Base-by-base conservation (phyloP, 2,113 vertebrate species). In the Indicator maculatus region DNA sequence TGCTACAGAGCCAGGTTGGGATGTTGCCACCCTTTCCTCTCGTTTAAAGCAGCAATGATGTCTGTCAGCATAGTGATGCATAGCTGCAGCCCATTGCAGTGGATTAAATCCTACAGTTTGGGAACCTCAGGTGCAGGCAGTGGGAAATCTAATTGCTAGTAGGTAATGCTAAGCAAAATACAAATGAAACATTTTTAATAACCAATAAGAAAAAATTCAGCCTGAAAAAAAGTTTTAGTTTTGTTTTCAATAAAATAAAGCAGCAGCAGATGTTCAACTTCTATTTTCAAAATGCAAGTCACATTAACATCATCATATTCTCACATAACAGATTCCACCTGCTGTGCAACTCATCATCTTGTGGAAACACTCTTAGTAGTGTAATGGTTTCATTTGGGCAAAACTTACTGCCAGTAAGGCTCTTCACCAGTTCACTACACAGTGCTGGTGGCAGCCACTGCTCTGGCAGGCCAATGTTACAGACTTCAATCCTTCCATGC, bases 361-460 rank as follows among this genome's bases (percentile, higher is more conserved):
- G 86, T 30, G 93, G 96, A 82, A 83, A 98, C 16, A 41, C 83
- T 53, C 98, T 97, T 36, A 97, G 92, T 72, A 97, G 80, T 0
- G 93, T 63, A 2, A 97, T 94, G 1, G 89, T 96, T 70, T 98
- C 96, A 0, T 94, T 93, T 4, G 98, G 98, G 89, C 98, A 99
- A 95, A 99, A 99, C 69, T 97, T 98, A 81, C 96, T 98, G 31
- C 99, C 99, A 12, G 95, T 96, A 88, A 99, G 93, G 72, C 82
- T 53, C 41, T 91, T 88, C 36, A 91, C 90, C 73, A 99, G 96
- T 86, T 98, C 97, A 6, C 87, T 63, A 90, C 94, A 93, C 75
- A 98, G 91, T 33, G 85, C 92, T 18, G 23, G 33, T 1, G 98
- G 98, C 31, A 99, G 95, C 99, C 99, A 99, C 36, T 97, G 80